phyloP scores from a whole-genome alignment of 2,797 vertebrate genomes.

The Tauraco hartlaubi region DNA sequence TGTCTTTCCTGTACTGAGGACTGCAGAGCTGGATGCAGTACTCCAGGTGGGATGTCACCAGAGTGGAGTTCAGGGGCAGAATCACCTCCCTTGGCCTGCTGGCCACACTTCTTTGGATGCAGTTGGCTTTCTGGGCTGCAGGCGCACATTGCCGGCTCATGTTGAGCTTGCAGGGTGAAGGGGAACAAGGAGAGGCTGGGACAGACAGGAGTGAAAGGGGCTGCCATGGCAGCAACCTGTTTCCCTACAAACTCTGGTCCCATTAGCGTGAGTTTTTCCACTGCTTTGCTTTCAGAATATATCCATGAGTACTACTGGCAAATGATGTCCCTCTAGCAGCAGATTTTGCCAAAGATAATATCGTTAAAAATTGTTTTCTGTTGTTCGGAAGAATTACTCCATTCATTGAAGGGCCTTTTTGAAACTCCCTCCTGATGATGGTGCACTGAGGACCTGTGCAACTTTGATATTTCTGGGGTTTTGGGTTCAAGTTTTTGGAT shows the following conservation, averaged over 20 bases:
- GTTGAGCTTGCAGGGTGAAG: neutral
- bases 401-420: neutral
- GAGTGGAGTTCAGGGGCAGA: no score
- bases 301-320: neutral
- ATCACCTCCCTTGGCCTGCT: no score
- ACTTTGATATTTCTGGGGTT: neutral
- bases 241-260: neutral
- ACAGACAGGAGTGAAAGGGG: neutral
- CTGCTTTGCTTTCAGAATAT: neutral
- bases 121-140: no score
- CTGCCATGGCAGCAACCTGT: accelerated
- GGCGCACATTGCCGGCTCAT: no score
- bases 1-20: no score
- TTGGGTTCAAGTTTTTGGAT: neutral
- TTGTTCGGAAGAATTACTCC: neutral
- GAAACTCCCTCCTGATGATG: neutral
- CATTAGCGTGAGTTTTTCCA: neutral
- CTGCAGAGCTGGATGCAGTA: no score
- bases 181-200: neutral
- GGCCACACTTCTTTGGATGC: no score
- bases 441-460: neutral
- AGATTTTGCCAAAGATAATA: neutral
- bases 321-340: neutral
- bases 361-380: neutral
- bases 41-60: no score